Percentiles rank a stretch among this genome's conserved stretches.
Evolutionary conservation across 2,797 vertebrate species (phyloP).

Genomic region (Eulemur rubriventer): DNA sequence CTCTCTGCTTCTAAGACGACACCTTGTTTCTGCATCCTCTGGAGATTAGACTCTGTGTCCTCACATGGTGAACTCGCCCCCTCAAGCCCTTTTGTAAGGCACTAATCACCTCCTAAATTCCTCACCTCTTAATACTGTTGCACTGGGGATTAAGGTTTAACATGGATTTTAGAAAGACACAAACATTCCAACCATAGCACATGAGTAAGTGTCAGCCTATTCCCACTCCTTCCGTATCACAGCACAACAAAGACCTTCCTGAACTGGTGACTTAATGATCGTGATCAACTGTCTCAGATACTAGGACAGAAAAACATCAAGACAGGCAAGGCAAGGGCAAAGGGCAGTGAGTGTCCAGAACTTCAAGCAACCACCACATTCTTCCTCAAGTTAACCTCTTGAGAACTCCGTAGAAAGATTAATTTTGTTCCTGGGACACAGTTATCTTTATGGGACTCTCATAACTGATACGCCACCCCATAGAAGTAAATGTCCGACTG

Average conservation of each 20-base stretch:
- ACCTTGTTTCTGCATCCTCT: not conserved
- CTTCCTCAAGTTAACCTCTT: not conserved
- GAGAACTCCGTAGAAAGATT: not conserved
- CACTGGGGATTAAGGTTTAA: not conserved
- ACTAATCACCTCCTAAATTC: not conserved
- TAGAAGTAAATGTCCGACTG: not conserved
- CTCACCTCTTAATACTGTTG: not conserved
- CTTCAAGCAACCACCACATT: fast-evolving
- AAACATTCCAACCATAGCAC: not conserved
- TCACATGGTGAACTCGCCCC: not conserved
- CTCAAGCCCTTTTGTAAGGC: not conserved
- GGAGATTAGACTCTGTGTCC: not conserved
- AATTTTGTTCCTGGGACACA: not conserved
- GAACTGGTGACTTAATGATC: not conserved
- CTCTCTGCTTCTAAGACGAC: not conserved
- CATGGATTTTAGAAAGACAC: not conserved
- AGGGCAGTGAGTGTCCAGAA: not conserved
- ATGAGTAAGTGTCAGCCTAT: not conserved
- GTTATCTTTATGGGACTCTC: fast-evolving
- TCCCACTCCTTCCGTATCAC: not conserved
- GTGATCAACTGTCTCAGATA: not conserved
- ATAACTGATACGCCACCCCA: not conserved
- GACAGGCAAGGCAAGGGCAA: not conserved
- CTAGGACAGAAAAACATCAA: not conserved
- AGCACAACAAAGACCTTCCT: not conserved